Conservation (phyloP, 2,113 vertebrate species). For the Cromileptes altivelis region DNA sequence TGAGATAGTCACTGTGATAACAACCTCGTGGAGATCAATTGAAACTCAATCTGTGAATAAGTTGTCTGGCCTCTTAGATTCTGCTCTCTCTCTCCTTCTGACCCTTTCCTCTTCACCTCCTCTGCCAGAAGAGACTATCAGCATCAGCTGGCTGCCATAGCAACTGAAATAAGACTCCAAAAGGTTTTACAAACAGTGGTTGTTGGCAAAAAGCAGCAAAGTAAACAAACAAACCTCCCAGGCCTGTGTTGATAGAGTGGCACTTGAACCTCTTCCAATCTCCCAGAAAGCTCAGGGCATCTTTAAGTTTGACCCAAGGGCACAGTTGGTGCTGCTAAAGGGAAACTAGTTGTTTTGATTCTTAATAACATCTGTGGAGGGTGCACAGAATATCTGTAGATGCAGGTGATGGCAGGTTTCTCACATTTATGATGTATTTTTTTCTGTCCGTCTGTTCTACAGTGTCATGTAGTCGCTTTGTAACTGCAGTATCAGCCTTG, state of each 20-base stretch:
- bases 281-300: conserved; percentile 11
- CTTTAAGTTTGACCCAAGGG: conserved; percentile 33
- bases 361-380: conserved; percentile 12
- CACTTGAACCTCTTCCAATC: conserved; percentile 22
- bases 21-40: conserved; percentile 69
- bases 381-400: not conserved
- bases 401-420: conserved; percentile 11
- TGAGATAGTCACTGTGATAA: conserved; percentile 53
- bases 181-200: conserved; percentile 29
- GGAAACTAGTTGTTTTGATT: conserved; percentile 26
- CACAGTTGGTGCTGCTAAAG: not conserved
- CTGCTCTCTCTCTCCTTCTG: conserved; percentile 5
- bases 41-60: conserved; percentile 70
- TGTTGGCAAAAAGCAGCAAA: conserved; percentile 29
- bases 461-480: conserved; percentile 2
- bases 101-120: conserved; percentile 22
- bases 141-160: conserved; percentile 56
- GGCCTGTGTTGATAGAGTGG: not conserved
- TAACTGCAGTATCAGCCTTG: conserved; percentile 29
- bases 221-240: conserved; percentile 53
- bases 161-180: conserved; percentile 55
- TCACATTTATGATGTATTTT: conserved; percentile 15
- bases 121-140: conserved; percentile 23
- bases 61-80: conserved; percentile 40
- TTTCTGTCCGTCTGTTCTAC: conserved; percentile 4